These are phyloP conservation scores for Suricata suricatta DNA, from an alignment of 2,113 vertebrate species.

Conservation along the genomic window DNA sequence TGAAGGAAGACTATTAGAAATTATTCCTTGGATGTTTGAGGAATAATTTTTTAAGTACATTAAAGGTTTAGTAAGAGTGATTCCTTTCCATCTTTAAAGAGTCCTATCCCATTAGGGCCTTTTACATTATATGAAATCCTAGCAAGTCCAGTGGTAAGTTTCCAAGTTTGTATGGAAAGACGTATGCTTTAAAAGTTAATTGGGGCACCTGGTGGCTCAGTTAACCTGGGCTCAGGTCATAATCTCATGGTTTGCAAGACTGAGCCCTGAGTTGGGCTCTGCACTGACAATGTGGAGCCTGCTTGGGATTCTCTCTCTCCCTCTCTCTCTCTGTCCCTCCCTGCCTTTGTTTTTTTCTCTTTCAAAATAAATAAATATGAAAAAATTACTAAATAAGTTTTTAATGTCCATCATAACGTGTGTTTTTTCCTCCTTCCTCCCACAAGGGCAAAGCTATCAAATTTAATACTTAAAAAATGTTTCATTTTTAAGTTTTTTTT, in stretches of 20 bases:
- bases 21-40: neutral
- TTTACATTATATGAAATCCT: neutral
- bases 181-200: neutral
- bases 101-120: neutral
- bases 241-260: too few species aligned
- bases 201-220: too few species aligned
- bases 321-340: too few species aligned
- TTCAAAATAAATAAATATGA: too few species aligned
- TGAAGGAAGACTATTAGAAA: slow-evolving; percentile 6
- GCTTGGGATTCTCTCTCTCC: too few species aligned
- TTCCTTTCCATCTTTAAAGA: neutral
- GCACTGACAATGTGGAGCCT: too few species aligned
- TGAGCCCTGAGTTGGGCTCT: too few species aligned
- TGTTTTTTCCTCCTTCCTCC: too few species aligned
- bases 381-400: neutral
- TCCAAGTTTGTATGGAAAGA: neutral
- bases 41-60: neutral
- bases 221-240: too few species aligned
- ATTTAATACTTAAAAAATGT: neutral
- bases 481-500: neutral
- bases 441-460: neutral
- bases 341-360: too few species aligned
- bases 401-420: neutral
- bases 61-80: neutral
- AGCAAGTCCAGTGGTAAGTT: neutral